Base-by-base conservation (phyloP, 2,113 vertebrate genomes). In the Oreochromis aureus region DNA sequence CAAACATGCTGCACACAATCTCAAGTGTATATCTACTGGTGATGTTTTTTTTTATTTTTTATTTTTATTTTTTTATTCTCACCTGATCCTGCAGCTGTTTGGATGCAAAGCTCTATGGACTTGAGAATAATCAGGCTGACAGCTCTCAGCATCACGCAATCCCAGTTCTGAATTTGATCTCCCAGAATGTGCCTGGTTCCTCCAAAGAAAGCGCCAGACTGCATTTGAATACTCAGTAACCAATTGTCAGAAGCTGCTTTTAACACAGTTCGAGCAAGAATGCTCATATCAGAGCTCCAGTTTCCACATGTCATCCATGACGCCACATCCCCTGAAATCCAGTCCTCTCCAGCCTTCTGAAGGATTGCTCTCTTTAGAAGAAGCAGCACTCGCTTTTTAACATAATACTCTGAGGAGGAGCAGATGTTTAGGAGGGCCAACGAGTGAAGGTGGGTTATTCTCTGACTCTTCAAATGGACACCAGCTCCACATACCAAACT, bases 281-380 rank as follows among this genome's bases (percentile, higher is more conserved):
- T 6, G 44, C 91, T 58, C 88, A 94, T 41, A 30, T 98, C 97
- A 9, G 80, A 32, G 6, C 18, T 24, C 2, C 95, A 82, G 59
- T 86, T 51, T 2, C 53, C 16, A 30, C 88, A 69, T 55, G 80
- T 39, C 8, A 2, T 41, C 6, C 55, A 2, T 51, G 7, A 1
- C 4, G 5, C 0, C 32, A 5, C 11, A 5, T 87, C 92, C 22
- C 84, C 95, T 1, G 73, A 39, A n/a, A 61, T 80, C 81, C 95
- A 95, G 87, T 98, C 97, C 89, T 99, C 98, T 18, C 97, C 97
- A 3, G 95, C 89, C 86, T 95, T 98, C 63, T 88, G 91, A 11
- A 98, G 96, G 13, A 98, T 84, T 10, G 94, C 96, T 87, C 94
- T 97, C 95, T 99, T 99, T 69, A 99, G 92, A 5, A 99, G 92